These are phyloP conservation scores for Orycteropus afer DNA, from an alignment of 2,113 vertebrate species.

Conservation along the genomic window DNA sequence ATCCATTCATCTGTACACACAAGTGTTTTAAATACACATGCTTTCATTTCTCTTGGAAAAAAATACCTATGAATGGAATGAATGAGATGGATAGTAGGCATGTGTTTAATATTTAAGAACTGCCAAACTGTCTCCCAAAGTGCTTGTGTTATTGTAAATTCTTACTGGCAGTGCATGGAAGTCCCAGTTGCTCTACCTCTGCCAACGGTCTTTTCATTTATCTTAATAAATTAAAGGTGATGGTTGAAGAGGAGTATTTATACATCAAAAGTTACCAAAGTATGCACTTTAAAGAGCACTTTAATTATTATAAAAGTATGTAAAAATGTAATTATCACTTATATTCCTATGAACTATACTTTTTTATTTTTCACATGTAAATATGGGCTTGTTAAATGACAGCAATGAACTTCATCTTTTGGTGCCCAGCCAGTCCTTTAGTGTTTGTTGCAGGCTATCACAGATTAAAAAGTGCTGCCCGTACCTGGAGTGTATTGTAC, in stretches of 20 bases:
- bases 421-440: background rate
- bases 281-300: background rate
- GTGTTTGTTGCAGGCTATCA: background rate
- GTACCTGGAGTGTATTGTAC: background rate
- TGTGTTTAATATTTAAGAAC: background rate
- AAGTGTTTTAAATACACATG: background rate
- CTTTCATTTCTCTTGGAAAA: background rate
- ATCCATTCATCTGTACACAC: background rate
- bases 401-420: background rate
- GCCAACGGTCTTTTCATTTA: background rate
- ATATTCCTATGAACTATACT: background rate
- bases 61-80: background rate
- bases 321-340: background rate
- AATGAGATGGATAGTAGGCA: background rate
- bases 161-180: too few relatives aligned
- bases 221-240: background rate
- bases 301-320: background rate
- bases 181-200: background rate
- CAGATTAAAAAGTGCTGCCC: background rate
- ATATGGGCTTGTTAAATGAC: background rate
- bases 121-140: background rate
- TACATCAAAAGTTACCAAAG: background rate
- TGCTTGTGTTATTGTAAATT: background rate
- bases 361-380: background rate
- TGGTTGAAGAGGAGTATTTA: background rate